These are phyloP conservation scores for Pachyrhynchus sulphureomaculatus DNA, from an alignment of 1,140 invertebrate genomes.

Conservation along the genomic window DNA sequence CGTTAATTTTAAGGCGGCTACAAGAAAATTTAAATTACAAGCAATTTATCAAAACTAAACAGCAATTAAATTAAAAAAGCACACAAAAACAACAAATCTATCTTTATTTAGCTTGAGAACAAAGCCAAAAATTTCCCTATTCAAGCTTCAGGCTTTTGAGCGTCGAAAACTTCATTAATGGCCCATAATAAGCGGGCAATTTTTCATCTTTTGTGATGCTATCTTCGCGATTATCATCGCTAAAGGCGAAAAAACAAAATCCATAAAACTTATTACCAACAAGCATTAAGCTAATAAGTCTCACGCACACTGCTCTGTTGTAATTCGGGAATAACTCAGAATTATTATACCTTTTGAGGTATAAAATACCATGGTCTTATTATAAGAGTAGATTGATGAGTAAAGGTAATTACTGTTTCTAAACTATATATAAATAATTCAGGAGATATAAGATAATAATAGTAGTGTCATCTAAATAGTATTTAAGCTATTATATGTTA, in stretches of 20 bases:
- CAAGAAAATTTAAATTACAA: too few species aligned
- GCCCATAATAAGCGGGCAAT: slow-evolving; percentile 26
- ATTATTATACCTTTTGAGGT: slow-evolving; percentile 21
- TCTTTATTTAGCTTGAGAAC: slow-evolving; percentile 18
- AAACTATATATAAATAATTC: too few species aligned
- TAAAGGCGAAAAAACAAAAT: slow-evolving; percentile 30
- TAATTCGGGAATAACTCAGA: slow-evolving; percentile 25
- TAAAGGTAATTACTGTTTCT: too few species aligned
- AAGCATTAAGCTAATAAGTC: slow-evolving; percentile 32
- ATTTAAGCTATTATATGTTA: too few species aligned
- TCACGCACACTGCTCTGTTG: slow-evolving; percentile 23
- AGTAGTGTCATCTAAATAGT: too few species aligned
- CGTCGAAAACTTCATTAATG: slow-evolving; percentile 30
- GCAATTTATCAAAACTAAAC: too few species aligned
- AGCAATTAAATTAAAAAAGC: neutral
- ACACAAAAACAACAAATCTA: slow-evolving; percentile 16
- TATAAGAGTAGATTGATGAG: slow-evolving; percentile 15
- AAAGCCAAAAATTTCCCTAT: slow-evolving; percentile 7
- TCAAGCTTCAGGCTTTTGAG: slow-evolving; percentile 12
- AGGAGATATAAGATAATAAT: too few species aligned
- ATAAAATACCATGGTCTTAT: slow-evolving; percentile 19
- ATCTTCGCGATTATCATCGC: slow-evolving; percentile 30
- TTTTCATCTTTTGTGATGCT: slow-evolving; percentile 32
- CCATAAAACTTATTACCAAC: slow-evolving; percentile 34
- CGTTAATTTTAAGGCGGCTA: too few species aligned